Percentiles rank a stretch among this genome's conserved stretches.
These are phyloP conservation scores for Salminus brasiliensis DNA, from an alignment of 2,113 vertebrate genomes.

Conservation along the genomic window DNA sequence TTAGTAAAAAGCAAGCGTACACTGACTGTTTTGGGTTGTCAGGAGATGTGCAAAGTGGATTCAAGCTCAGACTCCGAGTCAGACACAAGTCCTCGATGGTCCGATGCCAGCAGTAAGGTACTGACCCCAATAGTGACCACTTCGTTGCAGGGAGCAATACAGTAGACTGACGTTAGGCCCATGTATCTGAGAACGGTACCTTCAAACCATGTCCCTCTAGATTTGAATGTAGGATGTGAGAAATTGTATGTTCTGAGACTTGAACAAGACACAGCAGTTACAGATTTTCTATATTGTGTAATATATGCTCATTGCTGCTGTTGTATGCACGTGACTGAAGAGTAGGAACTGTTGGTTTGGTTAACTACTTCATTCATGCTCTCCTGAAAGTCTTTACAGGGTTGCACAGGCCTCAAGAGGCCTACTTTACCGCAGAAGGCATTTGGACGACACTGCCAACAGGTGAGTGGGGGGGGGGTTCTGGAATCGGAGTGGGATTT, in stretches of 20 bases:
- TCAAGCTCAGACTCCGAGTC: conserved; percentile 84
- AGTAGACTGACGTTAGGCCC: no score
- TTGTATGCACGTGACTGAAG: no score
- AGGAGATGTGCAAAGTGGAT: conserved; percentile 80
- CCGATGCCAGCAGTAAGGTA: conserved; percentile 79
- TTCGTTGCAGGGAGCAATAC: background rate
- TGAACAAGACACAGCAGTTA: no score
- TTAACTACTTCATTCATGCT: background rate
- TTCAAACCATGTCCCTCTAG: no score
- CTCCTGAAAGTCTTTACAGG: background rate
- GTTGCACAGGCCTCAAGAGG: background rate
- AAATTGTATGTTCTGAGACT: no score
- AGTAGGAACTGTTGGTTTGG: background rate
- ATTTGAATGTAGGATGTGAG: no score
- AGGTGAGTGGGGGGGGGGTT: background rate
- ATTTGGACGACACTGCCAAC: conserved; percentile 2
- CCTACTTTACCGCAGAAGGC: background rate
- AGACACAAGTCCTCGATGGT: conserved; percentile 71
- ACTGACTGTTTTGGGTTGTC: conserved; percentile 43
- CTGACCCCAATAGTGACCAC: background rate
- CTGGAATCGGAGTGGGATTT: background rate
- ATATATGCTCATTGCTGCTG: no score
- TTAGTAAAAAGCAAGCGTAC: no score
- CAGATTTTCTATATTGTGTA: no score
- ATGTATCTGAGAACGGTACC: no score